These are phyloP conservation scores for Hydrotaea cyrtoneurina DNA, from an alignment of 2,888 invertebrate species.

Conservation along the genomic window DNA sequence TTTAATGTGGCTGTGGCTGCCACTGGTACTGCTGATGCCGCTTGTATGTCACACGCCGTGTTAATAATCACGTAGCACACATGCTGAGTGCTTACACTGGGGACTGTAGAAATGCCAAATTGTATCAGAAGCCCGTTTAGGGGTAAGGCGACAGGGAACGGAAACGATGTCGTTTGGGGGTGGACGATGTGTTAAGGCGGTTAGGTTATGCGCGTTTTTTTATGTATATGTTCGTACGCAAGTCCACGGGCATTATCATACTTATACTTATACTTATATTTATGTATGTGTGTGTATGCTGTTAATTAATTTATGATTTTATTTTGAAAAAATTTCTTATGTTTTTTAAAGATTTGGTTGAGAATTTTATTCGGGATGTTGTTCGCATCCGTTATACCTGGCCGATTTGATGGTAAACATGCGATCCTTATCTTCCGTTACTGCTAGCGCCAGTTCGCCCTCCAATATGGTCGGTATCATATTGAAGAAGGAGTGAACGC, in stretches of 20 bases:
- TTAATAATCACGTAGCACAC: constrained; percentile 52
- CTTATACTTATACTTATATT: background rate
- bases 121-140: background rate
- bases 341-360: background rate
- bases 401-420: constrained; percentile 79
- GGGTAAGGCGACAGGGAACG: background rate
- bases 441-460: constrained; percentile 78
- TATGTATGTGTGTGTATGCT: background rate
- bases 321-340: constrained; percentile 18
- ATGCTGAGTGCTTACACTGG: constrained; percentile 2
- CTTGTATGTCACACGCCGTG: constrained; percentile 22
- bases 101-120: background rate
- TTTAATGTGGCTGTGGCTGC: background rate
- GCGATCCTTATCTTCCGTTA: constrained; percentile 77
- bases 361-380: background rate
- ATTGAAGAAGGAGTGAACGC: constrained; percentile 78
- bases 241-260: background rate
- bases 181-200: background rate
- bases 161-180: background rate
- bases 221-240: background rate
- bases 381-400: constrained; percentile 73
- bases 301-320: constrained; percentile 37
- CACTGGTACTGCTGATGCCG: background rate
- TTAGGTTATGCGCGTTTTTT: constrained; percentile 4
- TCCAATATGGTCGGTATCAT: constrained; percentile 79